Evolutionary conservation across 2,888 invertebrate species (phyloP), one percentile per base, ranked within the genome.

Genomic region (Melolontha melolontha): DNA sequence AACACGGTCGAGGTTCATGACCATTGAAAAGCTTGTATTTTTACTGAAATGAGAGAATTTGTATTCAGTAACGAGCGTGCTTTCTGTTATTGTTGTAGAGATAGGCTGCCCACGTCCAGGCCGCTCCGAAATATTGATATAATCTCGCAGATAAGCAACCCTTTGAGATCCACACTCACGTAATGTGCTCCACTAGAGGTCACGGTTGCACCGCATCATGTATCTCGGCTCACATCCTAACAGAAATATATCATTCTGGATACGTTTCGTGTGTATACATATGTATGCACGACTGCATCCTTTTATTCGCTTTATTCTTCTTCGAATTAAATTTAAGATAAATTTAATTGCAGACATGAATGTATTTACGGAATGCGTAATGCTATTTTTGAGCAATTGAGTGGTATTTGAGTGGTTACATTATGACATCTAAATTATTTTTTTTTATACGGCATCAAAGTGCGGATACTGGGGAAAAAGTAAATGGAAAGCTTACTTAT

Each of bases 81-180:
- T 73, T 75, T 75, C 71, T 79, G 72, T 75, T 77, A 78, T 79
- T 79, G 77, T 77, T 72, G 74, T 57, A 72, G 70, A 79, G 80
- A 80, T 80, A 80, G 79, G 74, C 79, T 76, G 76, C 82, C 81
- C 82, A 82, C 81, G 81, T 81, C 75, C 75, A 69, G 72, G 75
- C 75, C 76, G 76, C 75, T 75, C 79, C 77, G 75, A 80, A 80
- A 80, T 79, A 79, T 81, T 79, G 81, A 80, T 81, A 78, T 80
- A 80, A 81, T 80, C 80, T 78, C 74, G 72, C 74, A 80, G 80
- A 81, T 81, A 82, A 80, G 79, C 70, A 72, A 72, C 72, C 71
- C 75, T 75, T 74, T 71, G 68, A 71, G 64, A 70, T 69, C 65
- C 64, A 65, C 66, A 69, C 66, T 64, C 64, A 68, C 59, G 55